Base-by-base conservation (phyloP, 2,888 invertebrate species). In the Thera obeliscata region DNA sequence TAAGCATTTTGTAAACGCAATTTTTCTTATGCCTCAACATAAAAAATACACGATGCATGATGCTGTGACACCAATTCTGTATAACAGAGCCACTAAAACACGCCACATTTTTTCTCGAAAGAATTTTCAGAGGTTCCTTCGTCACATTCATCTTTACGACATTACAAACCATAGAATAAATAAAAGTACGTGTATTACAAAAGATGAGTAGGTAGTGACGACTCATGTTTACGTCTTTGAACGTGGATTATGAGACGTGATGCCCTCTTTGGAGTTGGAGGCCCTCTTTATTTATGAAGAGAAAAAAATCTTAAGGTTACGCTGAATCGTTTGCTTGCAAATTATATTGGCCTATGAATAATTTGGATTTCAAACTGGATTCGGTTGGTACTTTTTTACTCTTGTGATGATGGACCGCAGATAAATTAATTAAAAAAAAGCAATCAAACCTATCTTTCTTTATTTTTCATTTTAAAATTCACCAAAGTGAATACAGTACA, bases 241-340 rank as follows among this genome's bases (percentile, higher is more conserved):
- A 85, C 88, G 86, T 81, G 90, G 89, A 90, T 91, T 90, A 92
- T 91, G 91, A 86, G 84, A 88, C 88, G 90, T 86, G 86, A 89
- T 86, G 82, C 80, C 81, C 81, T 78, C 79, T 81, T 61, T 52
- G 59, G 86, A 87, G 85, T 61, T 52, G 59, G 86, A 87, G 85
- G 82, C 80, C 81, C 81, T 78, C 80, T 82, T 89, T 89, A 85
- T 91, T 90, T 89, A 88, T 62, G 46, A 56, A 62, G 49, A 63
- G 56, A 58, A 69, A 56, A 52, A 35, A 35, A 61, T 54, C 79
- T 81, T 83, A 81, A 84, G 84, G 84, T 85, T 83, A 81, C 81
- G 73, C 71, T 78, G 79, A 77, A 77, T 80, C 82, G 83, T 87
- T 88, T 83, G 81, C 80, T 87, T 89, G 88, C 86, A 89, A 89